phyloP scores from a whole-genome alignment of 2,888 invertebrate genomes.

The Ennomos erosarius region DNA sequence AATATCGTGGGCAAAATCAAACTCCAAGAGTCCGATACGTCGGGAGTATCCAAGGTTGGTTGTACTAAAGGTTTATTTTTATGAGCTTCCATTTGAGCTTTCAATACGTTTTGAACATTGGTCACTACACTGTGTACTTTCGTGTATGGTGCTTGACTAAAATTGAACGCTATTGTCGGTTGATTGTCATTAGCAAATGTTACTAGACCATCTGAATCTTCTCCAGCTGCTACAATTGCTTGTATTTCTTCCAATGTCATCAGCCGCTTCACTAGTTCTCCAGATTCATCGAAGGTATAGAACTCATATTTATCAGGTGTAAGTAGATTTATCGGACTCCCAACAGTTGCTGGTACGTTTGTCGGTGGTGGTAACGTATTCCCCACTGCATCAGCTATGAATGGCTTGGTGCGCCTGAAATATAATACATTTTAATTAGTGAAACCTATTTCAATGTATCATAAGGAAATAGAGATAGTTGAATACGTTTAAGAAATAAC shows the following conservation, averaged over 20 bases:
- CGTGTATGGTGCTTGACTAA: constrained; percentile 85
- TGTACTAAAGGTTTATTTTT: constrained; percentile 75
- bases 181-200: constrained; percentile 79
- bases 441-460: neutral
- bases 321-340: constrained; percentile 92
- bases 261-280: constrained; percentile 91
- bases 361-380: constrained; percentile 88
- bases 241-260: constrained; percentile 95
- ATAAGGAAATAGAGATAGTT: too few species aligned
- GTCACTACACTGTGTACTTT: constrained; percentile 92
- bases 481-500: too few species aligned
- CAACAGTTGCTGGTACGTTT: constrained; percentile 85
- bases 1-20: constrained; percentile 92
- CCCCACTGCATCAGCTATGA: constrained; percentile 88
- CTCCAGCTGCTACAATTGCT: constrained; percentile 93
- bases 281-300: constrained; percentile 93
- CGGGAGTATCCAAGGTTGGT: constrained; percentile 88
- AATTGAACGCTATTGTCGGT: constrained; percentile 76
- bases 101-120: constrained; percentile 93
- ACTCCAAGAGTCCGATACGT: constrained; percentile 92
- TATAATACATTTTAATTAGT: constrained; percentile 6
- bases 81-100: constrained; percentile 90
- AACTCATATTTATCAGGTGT: constrained; percentile 95
- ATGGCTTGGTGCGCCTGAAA: constrained; percentile 82
- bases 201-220: constrained; percentile 86